Evolutionary conservation across 1,140 invertebrate genomes (phyloP).

Genomic region (Argopecten irradians): DNA sequence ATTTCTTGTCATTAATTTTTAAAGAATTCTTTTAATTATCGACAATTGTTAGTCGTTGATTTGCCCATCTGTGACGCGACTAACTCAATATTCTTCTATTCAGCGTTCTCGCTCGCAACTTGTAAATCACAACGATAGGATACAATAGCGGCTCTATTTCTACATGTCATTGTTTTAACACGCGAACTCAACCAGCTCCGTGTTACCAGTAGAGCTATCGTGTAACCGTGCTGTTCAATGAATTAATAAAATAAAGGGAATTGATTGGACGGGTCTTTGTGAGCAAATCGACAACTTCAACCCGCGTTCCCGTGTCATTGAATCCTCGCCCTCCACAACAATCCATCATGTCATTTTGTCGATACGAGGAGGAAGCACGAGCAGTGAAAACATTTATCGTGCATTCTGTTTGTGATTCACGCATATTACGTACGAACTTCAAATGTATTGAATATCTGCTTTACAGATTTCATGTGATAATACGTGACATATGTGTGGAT

Average conservation of each 20-base stretch:
- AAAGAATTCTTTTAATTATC: slow-evolving; percentile 18
- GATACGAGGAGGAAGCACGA: not conserved
- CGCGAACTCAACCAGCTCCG: not conserved
- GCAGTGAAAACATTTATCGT: slow-evolving; percentile 12
- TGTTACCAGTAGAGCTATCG: not conserved
- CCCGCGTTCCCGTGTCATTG: not conserved
- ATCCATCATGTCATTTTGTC: not conserved
- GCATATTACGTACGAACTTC: not conserved
- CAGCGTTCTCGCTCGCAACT: not conserved
- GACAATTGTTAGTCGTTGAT: not conserved
- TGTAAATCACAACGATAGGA: not conserved
- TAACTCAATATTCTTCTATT: not conserved
- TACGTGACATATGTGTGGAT: slow-evolving; percentile 20
- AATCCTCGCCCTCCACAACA: not conserved
- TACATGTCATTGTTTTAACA: slow-evolving; percentile 16
- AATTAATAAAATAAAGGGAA: not conserved
- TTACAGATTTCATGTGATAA: slow-evolving; percentile 8
- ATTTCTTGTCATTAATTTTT: slow-evolving; percentile 23
- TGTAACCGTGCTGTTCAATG: not conserved
- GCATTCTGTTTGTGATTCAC: slow-evolving; percentile 6
- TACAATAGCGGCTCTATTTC: not conserved
- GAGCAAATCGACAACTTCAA: not conserved
- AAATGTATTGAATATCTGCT: not conserved
- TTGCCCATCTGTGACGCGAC: not conserved
- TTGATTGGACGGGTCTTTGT: not conserved